These are phyloP conservation scores for Ophion costatus DNA, from an alignment of 2,888 invertebrate genomes.

Conservation along the genomic window DNA sequence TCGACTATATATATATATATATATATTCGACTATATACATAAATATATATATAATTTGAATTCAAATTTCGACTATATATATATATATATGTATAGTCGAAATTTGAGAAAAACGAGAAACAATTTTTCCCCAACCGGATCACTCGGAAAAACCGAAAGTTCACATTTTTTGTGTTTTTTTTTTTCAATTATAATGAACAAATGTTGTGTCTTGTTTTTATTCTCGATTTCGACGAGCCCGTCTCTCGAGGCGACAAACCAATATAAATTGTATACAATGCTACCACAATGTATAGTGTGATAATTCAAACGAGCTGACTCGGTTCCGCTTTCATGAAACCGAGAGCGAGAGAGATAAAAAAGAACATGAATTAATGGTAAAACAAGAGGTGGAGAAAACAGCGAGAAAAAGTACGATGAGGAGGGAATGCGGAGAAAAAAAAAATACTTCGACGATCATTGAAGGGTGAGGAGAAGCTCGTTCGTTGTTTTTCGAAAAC, in stretches of 20 bases:
- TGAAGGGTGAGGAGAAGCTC: constrained; percentile 3
- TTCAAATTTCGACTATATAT: no score
- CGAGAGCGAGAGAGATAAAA: constrained; percentile 47
- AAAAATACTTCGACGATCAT: constrained; percentile 49
- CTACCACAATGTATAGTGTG: constrained; percentile 81
- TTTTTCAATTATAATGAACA: neutral
- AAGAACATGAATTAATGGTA: constrained; percentile 33
- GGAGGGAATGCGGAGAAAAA: constrained; percentile 11
- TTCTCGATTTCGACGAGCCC: constrained; percentile 51
- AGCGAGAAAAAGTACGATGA: constrained; percentile 37
- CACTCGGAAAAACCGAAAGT: constrained; percentile 11
- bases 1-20: no score
- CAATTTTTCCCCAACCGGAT: neutral
- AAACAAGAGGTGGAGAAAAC: constrained; percentile 30
- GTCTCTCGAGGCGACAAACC: constrained; percentile 73
- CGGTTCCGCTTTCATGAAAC: constrained; percentile 74
- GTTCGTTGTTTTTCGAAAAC: neutral
- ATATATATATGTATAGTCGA: no score
- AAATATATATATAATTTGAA: no score
- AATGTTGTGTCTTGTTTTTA: neutral
- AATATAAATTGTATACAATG: constrained; percentile 75
- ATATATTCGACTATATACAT: no score
- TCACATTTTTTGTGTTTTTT: constrained; percentile 30
- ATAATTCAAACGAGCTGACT: constrained; percentile 82
- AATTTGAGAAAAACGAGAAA: constrained; percentile 18